Conservation (phyloP, 2,888 invertebrate species). For the Phaedon cochleariae region DNA sequence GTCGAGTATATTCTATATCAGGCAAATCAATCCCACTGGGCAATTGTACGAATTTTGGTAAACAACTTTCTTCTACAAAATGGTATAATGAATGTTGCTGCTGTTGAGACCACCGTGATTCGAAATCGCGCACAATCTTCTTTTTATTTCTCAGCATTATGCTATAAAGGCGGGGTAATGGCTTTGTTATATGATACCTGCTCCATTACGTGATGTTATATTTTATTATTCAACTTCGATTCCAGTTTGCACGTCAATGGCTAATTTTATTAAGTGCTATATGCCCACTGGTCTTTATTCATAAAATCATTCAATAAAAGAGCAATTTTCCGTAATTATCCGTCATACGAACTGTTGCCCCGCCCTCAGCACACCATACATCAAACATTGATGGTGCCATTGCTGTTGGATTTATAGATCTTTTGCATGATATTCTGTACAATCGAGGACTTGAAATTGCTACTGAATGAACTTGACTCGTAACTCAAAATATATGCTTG, state of each 20-base stretch:
- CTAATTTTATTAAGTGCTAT: conserved; percentile 45
- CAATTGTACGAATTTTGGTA: background rate
- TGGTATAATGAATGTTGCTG: conserved; percentile 18
- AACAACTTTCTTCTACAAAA: background rate
- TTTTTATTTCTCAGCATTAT: conserved; percentile 54
- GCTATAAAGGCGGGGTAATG: conserved; percentile 60
- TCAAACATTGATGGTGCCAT: conserved; percentile 24
- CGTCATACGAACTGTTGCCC: conserved; percentile 27
- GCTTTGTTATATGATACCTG: conserved; percentile 57
- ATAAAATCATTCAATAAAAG: conserved; percentile 38
- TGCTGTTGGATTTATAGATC: conserved; percentile 23
- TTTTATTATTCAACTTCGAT: conserved; percentile 52
- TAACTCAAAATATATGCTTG: too few relatives aligned
- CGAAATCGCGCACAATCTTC: conserved; percentile 52
- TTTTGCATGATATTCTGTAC: conserved; percentile 18
- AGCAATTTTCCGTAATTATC: conserved; percentile 40
- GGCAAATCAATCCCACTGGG: too few relatives aligned
- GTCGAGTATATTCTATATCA: too few relatives aligned
- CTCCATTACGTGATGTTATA: conserved; percentile 50
- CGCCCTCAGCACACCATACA: conserved; percentile 35
- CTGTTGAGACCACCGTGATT: conserved; percentile 46
- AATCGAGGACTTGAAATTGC: too few relatives aligned
- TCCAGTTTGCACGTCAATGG: conserved; percentile 37
- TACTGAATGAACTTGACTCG: too few relatives aligned
- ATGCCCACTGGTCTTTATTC: conserved; percentile 40